Percentiles rank a stretch among this genome's conserved stretches.
phyloP scores from a whole-genome alignment of 2,888 invertebrate species.

The Perizoma flavofasciatum region DNA sequence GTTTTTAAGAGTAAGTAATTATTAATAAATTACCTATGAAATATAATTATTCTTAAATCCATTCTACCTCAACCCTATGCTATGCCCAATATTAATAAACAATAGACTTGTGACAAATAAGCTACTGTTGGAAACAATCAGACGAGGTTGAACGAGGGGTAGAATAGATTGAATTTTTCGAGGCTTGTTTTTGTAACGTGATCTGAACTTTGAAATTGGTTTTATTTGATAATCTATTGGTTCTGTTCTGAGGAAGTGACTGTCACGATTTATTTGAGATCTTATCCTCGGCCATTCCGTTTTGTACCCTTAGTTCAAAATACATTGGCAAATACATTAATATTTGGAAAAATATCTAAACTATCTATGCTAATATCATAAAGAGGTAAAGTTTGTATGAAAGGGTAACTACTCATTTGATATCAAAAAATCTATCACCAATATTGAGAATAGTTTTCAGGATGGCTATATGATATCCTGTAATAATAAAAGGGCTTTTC shows the following conservation, averaged over 20 bases:
- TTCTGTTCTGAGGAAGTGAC: neutral
- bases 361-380: no score
- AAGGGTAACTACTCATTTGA: no score
- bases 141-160: constrained; percentile 46
- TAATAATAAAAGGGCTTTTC: no score
- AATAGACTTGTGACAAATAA: constrained; percentile 63
- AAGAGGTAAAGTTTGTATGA: no score
- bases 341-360: no score
- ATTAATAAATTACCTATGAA: neutral
- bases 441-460: no score
- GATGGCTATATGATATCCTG: no score
- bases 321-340: no score
- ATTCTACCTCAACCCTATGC: constrained; percentile 23
- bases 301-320: no score
- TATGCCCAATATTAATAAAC: constrained; percentile 65
- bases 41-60: constrained; percentile 2
- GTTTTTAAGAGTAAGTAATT: no score
- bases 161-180: constrained; percentile 59
- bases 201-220: constrained; percentile 37
- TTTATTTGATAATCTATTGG: constrained; percentile 32
- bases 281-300: no score
- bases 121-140: constrained; percentile 52
- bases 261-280: constrained; percentile 7
- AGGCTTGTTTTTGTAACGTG: constrained; percentile 35
- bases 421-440: no score